Evolutionary conservation across 1,140 invertebrate genomes (phyloP).

Genomic region (Lasaia peninsularis): DNA sequence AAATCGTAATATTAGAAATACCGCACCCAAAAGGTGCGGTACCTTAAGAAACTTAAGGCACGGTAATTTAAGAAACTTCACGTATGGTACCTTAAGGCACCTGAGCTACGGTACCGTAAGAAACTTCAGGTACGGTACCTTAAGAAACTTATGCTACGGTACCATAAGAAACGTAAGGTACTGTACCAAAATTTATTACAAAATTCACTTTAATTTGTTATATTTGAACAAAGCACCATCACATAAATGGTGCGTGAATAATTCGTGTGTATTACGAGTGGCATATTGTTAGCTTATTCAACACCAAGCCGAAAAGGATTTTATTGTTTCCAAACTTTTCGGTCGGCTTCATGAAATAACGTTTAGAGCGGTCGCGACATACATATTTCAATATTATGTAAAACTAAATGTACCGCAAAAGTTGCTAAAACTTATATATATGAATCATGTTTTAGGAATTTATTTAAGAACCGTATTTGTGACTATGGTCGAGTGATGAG

Average conservation of each 20-base stretch:
- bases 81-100: too few relatives aligned
- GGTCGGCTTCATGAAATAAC: slow-evolving; percentile 8
- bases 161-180: too few relatives aligned
- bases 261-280: slow-evolving; percentile 1
- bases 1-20: too few relatives aligned
- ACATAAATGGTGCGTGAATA: slow-evolving; percentile 3
- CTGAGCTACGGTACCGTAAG: too few relatives aligned
- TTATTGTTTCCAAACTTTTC: slow-evolving; percentile 11
- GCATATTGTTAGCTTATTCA: slow-evolving; percentile 5
- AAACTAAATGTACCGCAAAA: slow-evolving; percentile 2
- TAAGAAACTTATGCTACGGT: too few relatives aligned
- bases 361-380: slow-evolving; percentile 4
- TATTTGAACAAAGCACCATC: background rate
- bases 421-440: background rate
- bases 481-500: too few relatives aligned
- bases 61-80: too few relatives aligned
- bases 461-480: too few relatives aligned
- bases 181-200: too few relatives aligned
- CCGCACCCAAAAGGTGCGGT: too few relatives aligned
- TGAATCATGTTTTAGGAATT: background rate
- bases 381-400: slow-evolving; percentile 11
- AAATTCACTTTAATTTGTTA: background rate
- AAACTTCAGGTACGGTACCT: too few relatives aligned
- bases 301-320: background rate
- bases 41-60: too few relatives aligned